phyloP scores from a whole-genome alignment of 2,888 invertebrate species.

The Julus scandinavius region DNA sequence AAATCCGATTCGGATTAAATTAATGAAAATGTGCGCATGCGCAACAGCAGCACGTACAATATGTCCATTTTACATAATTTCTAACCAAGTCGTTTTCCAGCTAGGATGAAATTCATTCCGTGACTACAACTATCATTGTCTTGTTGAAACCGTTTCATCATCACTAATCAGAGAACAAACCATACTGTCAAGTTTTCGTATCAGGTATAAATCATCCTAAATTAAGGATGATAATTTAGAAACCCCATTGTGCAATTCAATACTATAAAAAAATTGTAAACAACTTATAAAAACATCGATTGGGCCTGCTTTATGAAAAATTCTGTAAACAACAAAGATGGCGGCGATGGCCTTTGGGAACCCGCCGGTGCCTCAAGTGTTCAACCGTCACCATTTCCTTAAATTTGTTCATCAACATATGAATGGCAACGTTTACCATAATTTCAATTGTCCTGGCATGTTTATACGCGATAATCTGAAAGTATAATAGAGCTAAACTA shows the following conservation, averaged over 20 bases:
- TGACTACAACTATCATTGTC: neutral
- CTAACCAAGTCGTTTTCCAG: too few species aligned
- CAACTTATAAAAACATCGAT: neutral
- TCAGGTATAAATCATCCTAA: neutral
- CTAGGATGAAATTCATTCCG: too few species aligned
- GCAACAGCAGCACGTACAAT: too few species aligned
- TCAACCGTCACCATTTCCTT: neutral
- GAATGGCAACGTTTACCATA: neutral
- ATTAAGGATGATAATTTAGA: neutral
- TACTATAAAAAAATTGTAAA: neutral
- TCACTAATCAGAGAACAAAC: conserved; percentile 7
- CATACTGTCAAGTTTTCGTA: neutral
- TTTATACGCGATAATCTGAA: neutral
- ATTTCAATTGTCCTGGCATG: conserved; percentile 1
- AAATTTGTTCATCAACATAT: conserved; percentile 22
- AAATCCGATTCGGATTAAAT: too few species aligned
- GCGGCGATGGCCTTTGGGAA: neutral
- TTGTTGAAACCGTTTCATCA: too few species aligned
- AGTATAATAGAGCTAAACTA: neutral
- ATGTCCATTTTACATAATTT: too few species aligned
- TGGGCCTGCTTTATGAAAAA: neutral
- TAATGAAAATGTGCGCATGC: too few species aligned
- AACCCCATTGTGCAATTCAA: neutral
- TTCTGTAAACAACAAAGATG: conserved; percentile 3
- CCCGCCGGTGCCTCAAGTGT: neutral